phyloP scores from a whole-genome alignment of 2,888 invertebrate species.

The Eupithecia vulgata region DNA sequence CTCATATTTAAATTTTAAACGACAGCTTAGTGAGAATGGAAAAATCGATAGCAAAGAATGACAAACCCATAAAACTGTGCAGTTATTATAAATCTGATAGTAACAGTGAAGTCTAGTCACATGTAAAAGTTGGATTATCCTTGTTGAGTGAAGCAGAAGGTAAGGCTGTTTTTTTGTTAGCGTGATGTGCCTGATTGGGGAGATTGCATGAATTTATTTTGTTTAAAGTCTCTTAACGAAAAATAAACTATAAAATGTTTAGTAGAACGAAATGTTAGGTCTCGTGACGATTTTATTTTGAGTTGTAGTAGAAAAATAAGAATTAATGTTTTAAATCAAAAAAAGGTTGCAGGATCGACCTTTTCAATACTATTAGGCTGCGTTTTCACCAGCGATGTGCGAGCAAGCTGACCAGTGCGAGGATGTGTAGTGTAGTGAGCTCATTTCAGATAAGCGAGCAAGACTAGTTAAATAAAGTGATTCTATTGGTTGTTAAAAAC shows the following conservation, averaged over 20 bases:
- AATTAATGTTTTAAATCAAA: not conserved
- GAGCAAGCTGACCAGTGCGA: too few relatives aligned
- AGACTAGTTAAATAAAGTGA: too few relatives aligned
- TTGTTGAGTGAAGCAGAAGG: conserved; percentile 49
- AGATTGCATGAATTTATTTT: conserved; percentile 58
- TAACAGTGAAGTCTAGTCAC: conserved; percentile 30
- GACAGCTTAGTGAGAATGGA: not conserved
- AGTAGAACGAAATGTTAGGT: not conserved
- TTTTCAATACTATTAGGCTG: not conserved
- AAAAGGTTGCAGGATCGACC: not conserved
- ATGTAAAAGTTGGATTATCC: conserved; percentile 51
- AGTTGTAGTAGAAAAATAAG: not conserved
- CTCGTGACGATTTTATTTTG: not conserved
- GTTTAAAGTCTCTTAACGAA: not conserved
- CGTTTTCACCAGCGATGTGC: too few relatives aligned
- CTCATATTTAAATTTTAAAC: not conserved
- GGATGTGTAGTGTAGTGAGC: too few relatives aligned
- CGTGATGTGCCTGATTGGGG: conserved; percentile 71
- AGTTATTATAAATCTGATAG: not conserved
- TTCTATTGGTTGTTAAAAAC: too few relatives aligned
- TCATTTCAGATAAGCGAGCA: too few relatives aligned
- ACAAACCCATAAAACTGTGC: not conserved
- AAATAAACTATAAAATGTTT: not conserved
- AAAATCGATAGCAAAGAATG: not conserved
- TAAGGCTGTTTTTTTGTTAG: conserved; percentile 72